Evolutionary conservation across 2,797 vertebrate genomes (phyloP).

Genomic region (Enteromius thamalakanensis): DNA sequence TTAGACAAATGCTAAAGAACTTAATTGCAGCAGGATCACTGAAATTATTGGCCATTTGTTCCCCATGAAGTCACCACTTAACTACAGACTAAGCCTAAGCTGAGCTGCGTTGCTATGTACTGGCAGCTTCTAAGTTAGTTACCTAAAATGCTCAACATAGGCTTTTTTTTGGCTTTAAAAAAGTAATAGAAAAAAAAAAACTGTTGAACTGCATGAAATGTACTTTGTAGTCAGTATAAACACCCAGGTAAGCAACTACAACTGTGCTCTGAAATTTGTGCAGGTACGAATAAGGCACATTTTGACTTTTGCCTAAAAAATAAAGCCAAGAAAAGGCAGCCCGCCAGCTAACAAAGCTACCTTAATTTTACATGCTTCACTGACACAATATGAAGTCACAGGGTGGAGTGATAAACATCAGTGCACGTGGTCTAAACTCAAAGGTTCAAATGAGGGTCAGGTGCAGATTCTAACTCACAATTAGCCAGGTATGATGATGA

Average conservation of each 20-base stretch:
- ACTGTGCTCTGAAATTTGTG: background rate
- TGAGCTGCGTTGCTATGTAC: background rate
- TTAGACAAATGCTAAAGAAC: background rate
- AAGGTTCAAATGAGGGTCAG: conserved; percentile 24
- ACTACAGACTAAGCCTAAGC: background rate
- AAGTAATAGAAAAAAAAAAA: too few relatives aligned
- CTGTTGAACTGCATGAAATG: too few relatives aligned
- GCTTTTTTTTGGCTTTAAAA: background rate
- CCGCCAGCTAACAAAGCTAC: background rate
- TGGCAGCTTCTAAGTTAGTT: background rate
- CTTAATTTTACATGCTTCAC: conserved; percentile 2
- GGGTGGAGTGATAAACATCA: conserved; percentile 12
- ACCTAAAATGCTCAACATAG: background rate
- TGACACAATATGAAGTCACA: conserved; percentile 2
- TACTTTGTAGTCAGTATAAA: background rate
- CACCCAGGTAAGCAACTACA: background rate
- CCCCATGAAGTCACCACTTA: background rate
- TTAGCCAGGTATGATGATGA: conserved; percentile 19
- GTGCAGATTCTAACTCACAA: background rate
- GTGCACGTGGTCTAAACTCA: background rate
- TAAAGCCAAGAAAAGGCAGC: background rate
- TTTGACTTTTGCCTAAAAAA: background rate
- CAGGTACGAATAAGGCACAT: background rate
- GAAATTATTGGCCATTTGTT: background rate
- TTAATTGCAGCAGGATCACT: background rate